Percentiles rank a stretch among this genome's conserved stretches.
These are phyloP conservation scores for Spatula versicolor DNA, from an alignment of 2,797 vertebrate species.

Conservation along the genomic window DNA sequence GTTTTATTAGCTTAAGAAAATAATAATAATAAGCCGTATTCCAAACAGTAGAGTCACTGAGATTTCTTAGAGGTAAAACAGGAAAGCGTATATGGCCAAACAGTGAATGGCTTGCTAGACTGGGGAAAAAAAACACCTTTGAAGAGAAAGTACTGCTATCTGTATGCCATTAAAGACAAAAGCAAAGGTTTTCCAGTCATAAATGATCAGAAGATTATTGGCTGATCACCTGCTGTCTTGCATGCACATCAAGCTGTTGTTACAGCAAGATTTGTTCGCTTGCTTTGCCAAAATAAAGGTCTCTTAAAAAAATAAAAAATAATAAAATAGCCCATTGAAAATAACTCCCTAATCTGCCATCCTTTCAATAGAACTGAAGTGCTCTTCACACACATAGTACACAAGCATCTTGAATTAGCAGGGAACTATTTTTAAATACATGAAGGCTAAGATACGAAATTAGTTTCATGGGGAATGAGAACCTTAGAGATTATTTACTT, in stretches of 20 bases:
- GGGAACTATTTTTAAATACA: constrained; percentile 82
- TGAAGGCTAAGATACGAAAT: constrained; percentile 79
- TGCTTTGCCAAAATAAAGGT: constrained; percentile 42
- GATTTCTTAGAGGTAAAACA: background rate
- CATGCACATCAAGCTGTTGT: constrained; percentile 39
- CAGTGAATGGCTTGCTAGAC: background rate
- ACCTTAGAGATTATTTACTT: constrained; percentile 82
- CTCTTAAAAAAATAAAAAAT: constrained; percentile 38
- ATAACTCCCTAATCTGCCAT: constrained; percentile 74
- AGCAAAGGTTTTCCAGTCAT: background rate
- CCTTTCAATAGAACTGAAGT: constrained; percentile 75
- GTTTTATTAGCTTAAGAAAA: background rate
- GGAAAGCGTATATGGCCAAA: background rate
- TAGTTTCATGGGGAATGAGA: constrained; percentile 82
- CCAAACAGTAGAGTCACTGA: background rate
- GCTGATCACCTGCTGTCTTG: constrained; percentile 29
- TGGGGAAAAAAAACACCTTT: background rate
- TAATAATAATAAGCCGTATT: background rate
- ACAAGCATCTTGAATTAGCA: constrained; percentile 77
- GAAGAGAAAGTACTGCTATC: background rate
- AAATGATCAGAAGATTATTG: constrained; percentile 10
- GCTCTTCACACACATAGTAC: constrained; percentile 75
- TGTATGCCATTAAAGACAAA: background rate
- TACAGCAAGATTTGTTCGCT: constrained; percentile 35
- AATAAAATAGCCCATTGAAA: constrained; percentile 61